Percentiles rank a stretch among this genome's conserved stretches.
These are phyloP conservation scores for Acleris holmiana DNA, from an alignment of 2,888 invertebrate genomes.

Conservation along the genomic window DNA sequence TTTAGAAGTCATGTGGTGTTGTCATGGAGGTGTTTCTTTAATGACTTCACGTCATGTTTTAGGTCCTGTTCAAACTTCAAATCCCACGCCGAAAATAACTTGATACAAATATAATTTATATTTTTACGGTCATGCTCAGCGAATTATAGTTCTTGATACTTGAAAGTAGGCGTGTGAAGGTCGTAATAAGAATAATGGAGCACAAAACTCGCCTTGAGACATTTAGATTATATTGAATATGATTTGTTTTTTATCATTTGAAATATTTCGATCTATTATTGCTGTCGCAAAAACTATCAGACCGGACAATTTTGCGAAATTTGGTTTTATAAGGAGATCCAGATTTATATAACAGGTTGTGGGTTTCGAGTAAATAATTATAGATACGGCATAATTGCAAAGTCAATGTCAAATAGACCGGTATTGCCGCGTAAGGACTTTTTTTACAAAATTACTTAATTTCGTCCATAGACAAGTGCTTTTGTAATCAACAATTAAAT, in stretches of 20 bases:
- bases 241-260: slow-evolving; percentile 34
- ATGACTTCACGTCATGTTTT: neutral
- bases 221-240: slow-evolving; percentile 37
- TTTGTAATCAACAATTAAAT: slow-evolving; percentile 33
- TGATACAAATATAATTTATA: neutral
- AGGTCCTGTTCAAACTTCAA: neutral
- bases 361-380: neutral
- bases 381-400: neutral
- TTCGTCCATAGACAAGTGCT: slow-evolving; percentile 5
- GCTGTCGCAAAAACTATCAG: slow-evolving; percentile 18
- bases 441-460: slow-evolving; percentile 10
- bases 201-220: slow-evolving; percentile 42
- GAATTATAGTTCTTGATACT: slow-evolving; percentile 47
- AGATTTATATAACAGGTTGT: slow-evolving; percentile 22
- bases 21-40: neutral
- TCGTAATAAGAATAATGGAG: slow-evolving; percentile 41
- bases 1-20: too few species aligned
- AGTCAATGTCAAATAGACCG: slow-evolving; percentile 2
- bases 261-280: slow-evolving; percentile 21
- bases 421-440: neutral
- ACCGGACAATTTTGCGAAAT: slow-evolving; percentile 4
- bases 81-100: slow-evolving; percentile 16
- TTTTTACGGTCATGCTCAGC: slow-evolving; percentile 19
- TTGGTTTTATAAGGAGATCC: slow-evolving; percentile 10
- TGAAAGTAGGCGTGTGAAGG: slow-evolving; percentile 49